Evolutionary conservation across 2,797 vertebrate genomes (phyloP).

Genomic region (Oryzias dopingdopingensis): DNA sequence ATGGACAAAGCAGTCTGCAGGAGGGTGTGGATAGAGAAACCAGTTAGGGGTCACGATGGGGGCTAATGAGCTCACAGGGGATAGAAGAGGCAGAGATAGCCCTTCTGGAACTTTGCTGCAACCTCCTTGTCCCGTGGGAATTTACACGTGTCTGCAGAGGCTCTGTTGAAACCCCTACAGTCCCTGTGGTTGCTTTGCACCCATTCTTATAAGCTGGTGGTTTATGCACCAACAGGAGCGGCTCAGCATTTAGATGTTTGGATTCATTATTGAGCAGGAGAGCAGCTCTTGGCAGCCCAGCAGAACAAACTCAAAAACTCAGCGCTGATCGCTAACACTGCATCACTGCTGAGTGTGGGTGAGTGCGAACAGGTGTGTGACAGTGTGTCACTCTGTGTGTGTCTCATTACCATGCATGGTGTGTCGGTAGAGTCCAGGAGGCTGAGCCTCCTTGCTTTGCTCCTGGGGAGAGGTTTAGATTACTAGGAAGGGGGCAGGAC

Average conservation of each 20-base stretch:
- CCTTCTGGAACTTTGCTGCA: conserved; percentile 49
- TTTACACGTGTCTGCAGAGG: conserved; percentile 47
- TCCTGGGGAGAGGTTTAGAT: conserved; percentile 76
- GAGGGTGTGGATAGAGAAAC: conserved; percentile 59
- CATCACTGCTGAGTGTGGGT: conserved; percentile 45
- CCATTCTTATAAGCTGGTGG: conserved; percentile 62
- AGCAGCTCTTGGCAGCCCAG: conserved; percentile 8
- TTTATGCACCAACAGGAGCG: conserved; percentile 14
- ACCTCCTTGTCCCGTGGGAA: conserved; percentile 38
- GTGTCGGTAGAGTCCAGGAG: conserved; percentile 71
- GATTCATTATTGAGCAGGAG: conserved; percentile 8
- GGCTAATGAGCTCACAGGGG: conserved; percentile 79
- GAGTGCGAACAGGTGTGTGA: conserved; percentile 56
- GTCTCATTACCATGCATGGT: conserved; percentile 74
- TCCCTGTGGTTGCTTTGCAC: conserved; percentile 66
- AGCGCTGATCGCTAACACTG: conserved; percentile 34
- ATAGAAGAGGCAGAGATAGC: conserved; percentile 38
- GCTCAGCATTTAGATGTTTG: conserved; percentile 64
- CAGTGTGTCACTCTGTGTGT: conserved; percentile 48
- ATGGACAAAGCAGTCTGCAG: conserved; percentile 59
- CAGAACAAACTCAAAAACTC: conserved; percentile 37
- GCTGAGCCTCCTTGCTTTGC: conserved; percentile 60
- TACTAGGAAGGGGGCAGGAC: conserved; percentile 69
- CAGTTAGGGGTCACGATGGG: conserved; percentile 70
- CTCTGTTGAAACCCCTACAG: conserved; percentile 44